Conservation (phyloP, 2,888 invertebrate genomes). For the Tiliacea citrago region DNA sequence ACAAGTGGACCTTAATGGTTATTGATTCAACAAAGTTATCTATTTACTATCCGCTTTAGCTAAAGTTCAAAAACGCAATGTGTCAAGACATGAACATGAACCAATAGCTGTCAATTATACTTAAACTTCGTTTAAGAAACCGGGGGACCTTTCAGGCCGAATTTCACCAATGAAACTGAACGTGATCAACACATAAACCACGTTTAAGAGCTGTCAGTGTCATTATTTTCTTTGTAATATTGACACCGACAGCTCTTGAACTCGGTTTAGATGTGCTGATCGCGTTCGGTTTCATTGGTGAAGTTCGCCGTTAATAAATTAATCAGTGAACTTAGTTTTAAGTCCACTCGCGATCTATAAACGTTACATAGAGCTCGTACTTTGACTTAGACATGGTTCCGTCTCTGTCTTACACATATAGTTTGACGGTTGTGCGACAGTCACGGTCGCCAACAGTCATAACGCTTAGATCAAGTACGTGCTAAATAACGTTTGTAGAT, state of each 20-base stretch:
- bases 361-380: neutral
- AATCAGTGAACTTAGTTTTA: neutral
- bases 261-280: too few species aligned
- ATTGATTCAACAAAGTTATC: conserved; percentile 2
- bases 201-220: too few species aligned
- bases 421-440: neutral
- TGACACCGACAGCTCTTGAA: too few species aligned
- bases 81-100: neutral
- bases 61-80: neutral
- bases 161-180: too few species aligned
- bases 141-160: neutral
- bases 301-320: neutral
- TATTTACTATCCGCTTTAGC: neutral
- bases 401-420: neutral
- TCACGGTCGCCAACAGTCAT: neutral
- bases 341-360: neutral
- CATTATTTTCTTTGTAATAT: too few species aligned
- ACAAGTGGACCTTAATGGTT: too few species aligned
- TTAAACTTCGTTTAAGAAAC: neutral
- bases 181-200: too few species aligned
- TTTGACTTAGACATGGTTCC: neutral
- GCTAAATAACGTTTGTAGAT: neutral
- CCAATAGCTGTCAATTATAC: neutral
- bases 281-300: too few species aligned
- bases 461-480: neutral